Base-by-base conservation (phyloP, 2,888 invertebrate genomes). In the Drosophila engyochracea region DNA sequence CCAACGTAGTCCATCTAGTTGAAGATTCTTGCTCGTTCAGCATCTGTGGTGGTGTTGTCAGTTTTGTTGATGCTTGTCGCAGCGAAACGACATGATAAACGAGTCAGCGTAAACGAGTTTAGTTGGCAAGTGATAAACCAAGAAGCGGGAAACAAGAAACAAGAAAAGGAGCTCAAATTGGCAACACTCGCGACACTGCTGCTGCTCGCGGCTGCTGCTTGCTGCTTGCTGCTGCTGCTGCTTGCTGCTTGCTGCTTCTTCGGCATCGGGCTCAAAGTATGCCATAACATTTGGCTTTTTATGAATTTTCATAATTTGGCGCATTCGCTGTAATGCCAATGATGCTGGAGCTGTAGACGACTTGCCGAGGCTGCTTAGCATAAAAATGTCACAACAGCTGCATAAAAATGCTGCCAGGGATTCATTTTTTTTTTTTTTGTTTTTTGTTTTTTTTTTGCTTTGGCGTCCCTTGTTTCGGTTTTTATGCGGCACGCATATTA, bases 221-320 rank as follows among this genome's bases (percentile, higher is more conserved):
- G 30, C 30, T 0, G 28, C 28, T n/a, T 30, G 30, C 30, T 30
- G 30, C 30, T 7, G 4, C 22, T n/a, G 49, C n/a, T 28, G 28
- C 7, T n/a, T 16, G 49, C n/a, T 28, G 28, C 7, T n/a, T 49
- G 31, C n/a, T 37, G 30, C 2, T 30, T 25, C 54, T 54, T 49
- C 60, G 55, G 51, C 64, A 55, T 30, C 69, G 73, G 66, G 68
- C 86, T 81, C 70, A 78, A 89, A 84, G 76, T 78, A 86, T 85
- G 90, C 85, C 85, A 82, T 89, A 89, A 89, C 80, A 80, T 87
- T 89, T 87, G 90, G 82, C 76, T 80, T 87, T 85, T 85, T 88
- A 85, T 90, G 88, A 85, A 90, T 90, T 85, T 85, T 85, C 90
- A 85, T 85, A 87, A 85, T 85, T 85, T 90, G 88, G 89, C 85